Conservation (phyloP, 2,888 invertebrate genomes). For the Phorcus lineatus region DNA sequence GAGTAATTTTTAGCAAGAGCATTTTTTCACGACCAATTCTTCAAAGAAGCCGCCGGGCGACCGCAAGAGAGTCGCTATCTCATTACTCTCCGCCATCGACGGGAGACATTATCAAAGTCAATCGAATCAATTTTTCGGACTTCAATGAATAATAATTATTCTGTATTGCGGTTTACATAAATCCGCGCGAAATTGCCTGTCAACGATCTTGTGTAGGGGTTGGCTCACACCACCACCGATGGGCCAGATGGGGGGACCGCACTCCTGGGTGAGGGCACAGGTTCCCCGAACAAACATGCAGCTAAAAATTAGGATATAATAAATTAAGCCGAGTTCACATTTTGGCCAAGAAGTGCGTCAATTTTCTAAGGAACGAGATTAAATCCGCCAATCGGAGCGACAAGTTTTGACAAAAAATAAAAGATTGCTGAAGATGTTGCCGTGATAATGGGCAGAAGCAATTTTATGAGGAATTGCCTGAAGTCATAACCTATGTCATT, state of each 20-base stretch:
- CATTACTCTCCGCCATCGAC: neutral
- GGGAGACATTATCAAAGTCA: slow-evolving; percentile 29
- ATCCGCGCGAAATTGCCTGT: slow-evolving; percentile 29
- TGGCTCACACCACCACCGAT: neutral
- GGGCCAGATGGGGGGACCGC: neutral
- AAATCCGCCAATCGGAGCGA: slow-evolving; percentile 13
- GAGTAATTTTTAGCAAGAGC: neutral
- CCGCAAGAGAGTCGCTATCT: neutral
- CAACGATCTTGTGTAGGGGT: neutral
- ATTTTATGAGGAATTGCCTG: neutral
- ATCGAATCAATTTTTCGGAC: slow-evolving; percentile 30
- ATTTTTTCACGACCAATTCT: neutral
- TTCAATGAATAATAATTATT: slow-evolving; percentile 31
- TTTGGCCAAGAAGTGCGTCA: neutral
- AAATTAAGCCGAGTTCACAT: slow-evolving; percentile 8
- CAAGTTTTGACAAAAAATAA: slow-evolving; percentile 8
- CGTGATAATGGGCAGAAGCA: slow-evolving; percentile 4
- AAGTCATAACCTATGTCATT: slow-evolving; percentile 8
- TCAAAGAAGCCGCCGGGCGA: neutral
- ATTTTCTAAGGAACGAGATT: slow-evolving; percentile 10
- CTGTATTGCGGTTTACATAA: slow-evolving; percentile 30
- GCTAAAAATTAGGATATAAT: slow-evolving; percentile 13
- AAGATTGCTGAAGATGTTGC: neutral
- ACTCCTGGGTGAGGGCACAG: too few species aligned
- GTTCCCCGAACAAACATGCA: slow-evolving; percentile 6